phyloP scores from a whole-genome alignment of 2,797 vertebrate species.

The Sciaenops ocellatus region DNA sequence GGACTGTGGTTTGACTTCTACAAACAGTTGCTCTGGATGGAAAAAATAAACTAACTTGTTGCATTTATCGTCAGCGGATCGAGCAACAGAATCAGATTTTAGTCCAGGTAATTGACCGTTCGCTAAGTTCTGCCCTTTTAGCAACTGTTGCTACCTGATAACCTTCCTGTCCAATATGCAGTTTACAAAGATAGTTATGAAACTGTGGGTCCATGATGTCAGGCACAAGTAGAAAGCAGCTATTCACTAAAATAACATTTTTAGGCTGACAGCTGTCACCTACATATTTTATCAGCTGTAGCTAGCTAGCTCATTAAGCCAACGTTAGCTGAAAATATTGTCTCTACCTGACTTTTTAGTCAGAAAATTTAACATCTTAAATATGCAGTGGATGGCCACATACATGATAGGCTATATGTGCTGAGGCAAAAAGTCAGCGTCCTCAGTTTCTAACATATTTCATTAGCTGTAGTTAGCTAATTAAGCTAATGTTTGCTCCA shows the following conservation, averaged over 20 bases:
- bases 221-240: no score
- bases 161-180: neutral
- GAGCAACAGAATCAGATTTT: neutral
- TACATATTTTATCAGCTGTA: neutral
- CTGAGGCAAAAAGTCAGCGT: no score
- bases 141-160: neutral
- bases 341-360: neutral
- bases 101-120: neutral
- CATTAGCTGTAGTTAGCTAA: no score
- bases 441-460: no score
- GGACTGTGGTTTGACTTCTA: neutral
- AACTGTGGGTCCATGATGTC: neutral
- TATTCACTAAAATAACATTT: neutral
- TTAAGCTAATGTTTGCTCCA: no score
- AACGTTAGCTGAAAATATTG: neutral
- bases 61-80: neutral
- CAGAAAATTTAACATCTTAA: neutral
- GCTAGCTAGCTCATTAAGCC: neutral
- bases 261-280: no score
- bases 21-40: conserved; percentile 8
- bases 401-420: neutral
- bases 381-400: neutral
- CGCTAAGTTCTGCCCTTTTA: neutral
- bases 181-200: neutral
- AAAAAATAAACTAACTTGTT: neutral